phyloP scores from a whole-genome alignment of 2,797 vertebrate species.

The Arrhamphus sclerolepis region DNA sequence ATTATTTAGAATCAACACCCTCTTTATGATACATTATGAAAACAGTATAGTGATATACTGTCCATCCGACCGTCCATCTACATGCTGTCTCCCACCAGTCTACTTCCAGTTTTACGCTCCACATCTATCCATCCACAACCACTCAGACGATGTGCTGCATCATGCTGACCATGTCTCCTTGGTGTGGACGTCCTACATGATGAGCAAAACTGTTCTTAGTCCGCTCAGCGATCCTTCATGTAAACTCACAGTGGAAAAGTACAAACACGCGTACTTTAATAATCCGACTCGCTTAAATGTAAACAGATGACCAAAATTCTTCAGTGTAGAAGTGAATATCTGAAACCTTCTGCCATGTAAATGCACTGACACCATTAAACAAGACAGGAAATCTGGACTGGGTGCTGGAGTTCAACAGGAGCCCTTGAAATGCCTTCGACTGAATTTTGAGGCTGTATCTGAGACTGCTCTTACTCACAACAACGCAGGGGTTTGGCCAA shows the following conservation, averaged over 20 bases:
- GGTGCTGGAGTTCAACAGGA: too few relatives aligned
- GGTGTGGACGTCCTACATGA: background rate
- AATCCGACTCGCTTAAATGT: too few relatives aligned
- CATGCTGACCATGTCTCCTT: constrained; percentile 6
- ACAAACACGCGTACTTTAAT: background rate
- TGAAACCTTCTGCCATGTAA: background rate
- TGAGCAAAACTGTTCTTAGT: constrained; percentile 3
- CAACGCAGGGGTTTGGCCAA: too few relatives aligned
- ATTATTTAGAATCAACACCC: constrained; percentile 33
- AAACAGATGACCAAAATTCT: background rate
- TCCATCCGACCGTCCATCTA: background rate
- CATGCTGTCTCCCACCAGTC: constrained; percentile 24
- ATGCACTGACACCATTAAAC: background rate
- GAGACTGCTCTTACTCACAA: too few relatives aligned
- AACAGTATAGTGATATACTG: too few relatives aligned
- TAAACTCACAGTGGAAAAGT: constrained; percentile 41
- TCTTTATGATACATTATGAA: constrained; percentile 54
- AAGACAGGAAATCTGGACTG: background rate
- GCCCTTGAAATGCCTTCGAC: too few relatives aligned
- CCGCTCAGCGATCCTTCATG: constrained; percentile 28
- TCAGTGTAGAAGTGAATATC: background rate
- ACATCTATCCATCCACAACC: background rate
- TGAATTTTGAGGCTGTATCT: too few relatives aligned
- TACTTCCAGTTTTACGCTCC: too few relatives aligned
- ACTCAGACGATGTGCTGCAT: constrained; percentile 17